Evolutionary conservation across 1,140 invertebrate genomes (phyloP).

Genomic region (Harpegnathos saltator): DNA sequence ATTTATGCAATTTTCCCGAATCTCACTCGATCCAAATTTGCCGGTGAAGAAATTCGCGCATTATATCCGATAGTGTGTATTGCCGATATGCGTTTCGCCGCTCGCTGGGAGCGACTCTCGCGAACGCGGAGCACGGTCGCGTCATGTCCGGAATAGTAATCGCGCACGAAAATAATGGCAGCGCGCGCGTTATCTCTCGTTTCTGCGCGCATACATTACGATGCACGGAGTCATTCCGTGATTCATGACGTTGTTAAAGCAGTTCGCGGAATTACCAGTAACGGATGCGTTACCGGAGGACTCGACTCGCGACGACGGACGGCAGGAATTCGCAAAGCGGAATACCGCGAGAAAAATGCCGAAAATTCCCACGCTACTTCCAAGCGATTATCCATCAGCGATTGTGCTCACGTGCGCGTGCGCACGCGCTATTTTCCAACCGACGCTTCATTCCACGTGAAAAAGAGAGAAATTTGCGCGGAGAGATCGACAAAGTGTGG

Average conservation of each 20-base stretch:
- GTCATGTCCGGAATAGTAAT: constrained; percentile 54
- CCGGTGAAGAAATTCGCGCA: too few species aligned
- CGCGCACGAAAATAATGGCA: constrained; percentile 59
- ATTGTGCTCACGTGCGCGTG: neutral
- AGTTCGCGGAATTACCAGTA: constrained; percentile 58
- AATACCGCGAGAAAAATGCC: neutral
- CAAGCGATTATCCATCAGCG: neutral
- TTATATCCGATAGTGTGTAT: constrained; percentile 22
- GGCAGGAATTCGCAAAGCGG: constrained; percentile 45
- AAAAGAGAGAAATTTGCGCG: too few species aligned
- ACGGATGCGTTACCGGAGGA: constrained; percentile 45
- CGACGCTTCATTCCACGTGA: too few species aligned
- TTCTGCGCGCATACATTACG: constrained; percentile 58
- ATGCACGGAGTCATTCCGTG: constrained; percentile 59
- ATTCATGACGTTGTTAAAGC: constrained; percentile 63
- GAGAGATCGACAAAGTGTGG: too few species aligned
- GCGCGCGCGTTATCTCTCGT: constrained; percentile 58
- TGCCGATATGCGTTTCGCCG: too few species aligned
- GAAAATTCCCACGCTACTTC: neutral
- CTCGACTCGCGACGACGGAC: constrained; percentile 26
- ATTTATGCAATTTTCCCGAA: neutral
- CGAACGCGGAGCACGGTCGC: constrained; percentile 23
- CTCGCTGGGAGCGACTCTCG: constrained; percentile 22
- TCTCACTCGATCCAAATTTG: too few species aligned
- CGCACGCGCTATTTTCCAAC: neutral